Conservation (phyloP, 2,113 vertebrate genomes). For the Lathamus discolor region DNA sequence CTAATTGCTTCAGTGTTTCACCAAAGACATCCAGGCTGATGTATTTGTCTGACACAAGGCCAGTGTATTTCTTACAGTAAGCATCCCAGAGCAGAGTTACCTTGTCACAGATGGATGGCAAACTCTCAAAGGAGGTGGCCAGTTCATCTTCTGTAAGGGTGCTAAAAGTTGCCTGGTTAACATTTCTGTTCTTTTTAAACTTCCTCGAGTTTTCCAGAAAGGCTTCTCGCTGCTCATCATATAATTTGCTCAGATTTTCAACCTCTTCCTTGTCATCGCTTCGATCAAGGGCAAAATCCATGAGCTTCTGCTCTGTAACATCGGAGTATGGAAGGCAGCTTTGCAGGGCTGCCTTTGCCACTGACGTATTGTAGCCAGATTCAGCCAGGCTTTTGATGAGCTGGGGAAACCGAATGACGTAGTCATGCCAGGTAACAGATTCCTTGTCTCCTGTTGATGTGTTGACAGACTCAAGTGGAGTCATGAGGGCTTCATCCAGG, state of each 20-base stretch:
- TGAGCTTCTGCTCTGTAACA: background rate
- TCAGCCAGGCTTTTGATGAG: background rate
- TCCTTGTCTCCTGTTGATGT: background rate
- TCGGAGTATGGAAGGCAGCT: background rate
- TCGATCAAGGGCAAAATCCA: background rate
- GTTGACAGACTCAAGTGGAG: background rate
- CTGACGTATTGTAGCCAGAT: background rate
- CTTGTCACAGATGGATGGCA: background rate
- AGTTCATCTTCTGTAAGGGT: background rate
- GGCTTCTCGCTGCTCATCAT: background rate
- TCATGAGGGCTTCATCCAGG: background rate
- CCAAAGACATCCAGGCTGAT: conserved; percentile 68
- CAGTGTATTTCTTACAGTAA: conserved; percentile 64
- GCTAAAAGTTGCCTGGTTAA: background rate
- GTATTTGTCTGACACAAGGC: conserved; percentile 50
- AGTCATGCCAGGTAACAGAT: background rate
- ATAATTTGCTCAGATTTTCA: background rate
- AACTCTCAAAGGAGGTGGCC: background rate
- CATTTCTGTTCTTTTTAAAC: background rate
- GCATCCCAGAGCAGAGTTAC: conserved; percentile 58
- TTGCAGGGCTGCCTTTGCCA: background rate
- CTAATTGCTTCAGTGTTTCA: conserved; percentile 61
- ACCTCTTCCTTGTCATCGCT: background rate
- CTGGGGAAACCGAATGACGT: background rate
- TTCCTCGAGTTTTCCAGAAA: background rate